Evolutionary conservation across 2,113 vertebrate genomes (phyloP).

Genomic region (Irena cyanogastra): DNA sequence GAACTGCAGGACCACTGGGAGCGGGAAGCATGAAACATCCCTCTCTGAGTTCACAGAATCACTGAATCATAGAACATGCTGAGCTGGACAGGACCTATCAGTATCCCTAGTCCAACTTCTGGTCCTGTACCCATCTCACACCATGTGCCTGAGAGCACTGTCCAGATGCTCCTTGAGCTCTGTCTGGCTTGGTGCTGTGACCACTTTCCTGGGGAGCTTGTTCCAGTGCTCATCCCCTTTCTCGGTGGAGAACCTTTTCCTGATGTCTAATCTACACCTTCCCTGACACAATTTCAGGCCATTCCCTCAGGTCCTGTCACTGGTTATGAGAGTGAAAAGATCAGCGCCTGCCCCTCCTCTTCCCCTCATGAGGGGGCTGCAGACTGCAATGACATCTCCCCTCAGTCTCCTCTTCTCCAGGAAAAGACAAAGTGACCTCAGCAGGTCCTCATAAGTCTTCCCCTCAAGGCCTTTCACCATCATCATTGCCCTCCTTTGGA

Average conservation of each 20-base stretch:
- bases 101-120: background rate
- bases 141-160: accelerated
- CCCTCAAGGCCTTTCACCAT: background rate
- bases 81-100: background rate
- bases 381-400: background rate
- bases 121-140: background rate
- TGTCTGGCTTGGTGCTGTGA: background rate
- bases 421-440: background rate
- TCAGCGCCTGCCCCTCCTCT: accelerated
- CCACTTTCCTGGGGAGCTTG: background rate
- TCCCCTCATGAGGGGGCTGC: accelerated
- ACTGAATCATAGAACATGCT: background rate
- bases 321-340: background rate
- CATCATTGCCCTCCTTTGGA: accelerated
- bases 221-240: background rate
- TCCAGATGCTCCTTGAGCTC: background rate
- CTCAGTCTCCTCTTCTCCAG: background rate
- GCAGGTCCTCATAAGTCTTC: accelerated
- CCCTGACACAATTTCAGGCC: background rate
- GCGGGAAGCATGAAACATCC: accelerated
- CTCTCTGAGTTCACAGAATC: background rate
- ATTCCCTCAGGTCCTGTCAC: background rate
- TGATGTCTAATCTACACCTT: background rate
- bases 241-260: background rate
- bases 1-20: background rate